These are phyloP conservation scores for Pangasius larnaudii DNA, from an alignment of 2,797 vertebrate species.

Conservation along the genomic window DNA sequence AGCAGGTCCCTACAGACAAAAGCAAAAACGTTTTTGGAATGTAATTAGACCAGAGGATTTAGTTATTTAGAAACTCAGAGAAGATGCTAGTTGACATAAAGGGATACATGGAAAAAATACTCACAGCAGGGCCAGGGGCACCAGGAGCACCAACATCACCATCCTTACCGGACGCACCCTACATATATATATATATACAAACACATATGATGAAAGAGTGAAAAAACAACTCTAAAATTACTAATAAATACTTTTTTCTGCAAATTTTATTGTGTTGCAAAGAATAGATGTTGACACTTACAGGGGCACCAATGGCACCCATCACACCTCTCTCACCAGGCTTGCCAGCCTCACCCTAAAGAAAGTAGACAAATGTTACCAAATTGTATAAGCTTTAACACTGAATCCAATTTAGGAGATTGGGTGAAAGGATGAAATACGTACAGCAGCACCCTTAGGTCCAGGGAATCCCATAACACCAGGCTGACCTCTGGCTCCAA, in stretches of 20 bases:
- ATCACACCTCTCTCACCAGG: conserved; percentile 84
- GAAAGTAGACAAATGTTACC: conserved; percentile 23
- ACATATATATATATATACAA: conserved; percentile 7
- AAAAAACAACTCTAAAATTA: background rate
- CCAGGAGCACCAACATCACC: conserved; percentile 88
- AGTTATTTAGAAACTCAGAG: background rate
- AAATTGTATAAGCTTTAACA: conserved; percentile 3
- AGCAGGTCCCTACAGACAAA: conserved; percentile 78
- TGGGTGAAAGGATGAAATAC: conserved; percentile 55
- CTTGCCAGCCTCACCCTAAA: conserved; percentile 85
- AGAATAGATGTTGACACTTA: conserved; percentile 68
- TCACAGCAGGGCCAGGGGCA: conserved; percentile 82
- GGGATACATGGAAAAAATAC: conserved; percentile 60
- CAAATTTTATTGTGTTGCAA: background rate
- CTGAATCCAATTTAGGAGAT: background rate
- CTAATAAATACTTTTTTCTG: background rate
- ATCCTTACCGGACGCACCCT: conserved; percentile 87
- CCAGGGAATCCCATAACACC: conserved; percentile 92
- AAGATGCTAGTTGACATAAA: background rate
- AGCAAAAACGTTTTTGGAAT: conserved; percentile 7
- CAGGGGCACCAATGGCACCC: conserved; percentile 77
- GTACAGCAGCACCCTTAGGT: conserved; percentile 88
- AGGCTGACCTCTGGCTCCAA: conserved; percentile 86
- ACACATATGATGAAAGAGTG: conserved; percentile 31
- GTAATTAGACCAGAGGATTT: background rate